Conservation (phyloP, 2,888 invertebrate genomes). For the Lithophane ornitopus region DNA sequence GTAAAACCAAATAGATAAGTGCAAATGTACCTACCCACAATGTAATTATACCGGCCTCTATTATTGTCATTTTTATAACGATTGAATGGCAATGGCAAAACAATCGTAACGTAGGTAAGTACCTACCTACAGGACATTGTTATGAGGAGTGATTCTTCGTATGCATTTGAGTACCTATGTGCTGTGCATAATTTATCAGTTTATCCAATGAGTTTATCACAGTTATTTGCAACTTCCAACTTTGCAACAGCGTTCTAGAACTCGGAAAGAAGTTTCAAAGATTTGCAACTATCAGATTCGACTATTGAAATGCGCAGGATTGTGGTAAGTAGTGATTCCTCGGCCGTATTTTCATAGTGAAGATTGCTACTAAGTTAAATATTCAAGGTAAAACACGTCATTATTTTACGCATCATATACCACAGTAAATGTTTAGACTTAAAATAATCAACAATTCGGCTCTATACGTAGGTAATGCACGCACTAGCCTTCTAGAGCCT, state of each 20-base stretch:
- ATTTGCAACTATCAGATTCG: constrained; percentile 15
- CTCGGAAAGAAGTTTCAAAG: constrained; percentile 4
- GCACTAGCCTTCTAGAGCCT: constrained; percentile 34
- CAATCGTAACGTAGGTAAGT: background rate
- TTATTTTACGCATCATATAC: constrained; percentile 66
- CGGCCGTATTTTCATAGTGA: constrained; percentile 10
- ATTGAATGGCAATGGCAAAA: constrained; percentile 13
- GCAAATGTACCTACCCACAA: constrained; percentile 4
- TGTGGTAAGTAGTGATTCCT: constrained; percentile 18
- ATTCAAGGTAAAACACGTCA: constrained; percentile 70
- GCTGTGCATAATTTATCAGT: constrained; percentile 44
- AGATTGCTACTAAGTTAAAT: constrained; percentile 30
- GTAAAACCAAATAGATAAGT: constrained; percentile 41
- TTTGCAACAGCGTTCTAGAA: constrained; percentile 15
- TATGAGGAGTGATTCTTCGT: constrained; percentile 33
- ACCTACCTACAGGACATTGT: constrained; percentile 25
- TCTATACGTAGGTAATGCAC: constrained; percentile 1
- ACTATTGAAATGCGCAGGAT: constrained; percentile 19
- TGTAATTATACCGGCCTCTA: background rate
- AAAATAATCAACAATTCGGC: constrained; percentile 48
- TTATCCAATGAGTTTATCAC: constrained; percentile 20
- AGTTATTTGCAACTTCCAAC: constrained; percentile 34
- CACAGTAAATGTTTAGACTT: constrained; percentile 42
- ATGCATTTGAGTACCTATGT: constrained; percentile 53
- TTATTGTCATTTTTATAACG: background rate